Percentiles rank a stretch among this genome's conserved stretches.
phyloP scores from a whole-genome alignment of 2,888 invertebrate species.

The Cataglyphis altisquamis region DNA sequence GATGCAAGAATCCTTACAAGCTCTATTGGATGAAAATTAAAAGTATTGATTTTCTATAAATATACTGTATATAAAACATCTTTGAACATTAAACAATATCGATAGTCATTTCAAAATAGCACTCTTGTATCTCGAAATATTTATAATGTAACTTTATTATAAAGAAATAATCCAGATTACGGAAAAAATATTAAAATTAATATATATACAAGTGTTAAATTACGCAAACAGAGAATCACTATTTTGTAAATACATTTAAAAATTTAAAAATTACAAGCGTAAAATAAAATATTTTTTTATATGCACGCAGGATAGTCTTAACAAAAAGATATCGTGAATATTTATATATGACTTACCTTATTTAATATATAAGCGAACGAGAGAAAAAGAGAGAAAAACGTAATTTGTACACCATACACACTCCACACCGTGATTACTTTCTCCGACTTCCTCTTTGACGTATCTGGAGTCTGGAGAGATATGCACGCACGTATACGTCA shows the following conservation, averaged over 20 bases:
- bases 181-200: neutral
- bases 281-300: neutral
- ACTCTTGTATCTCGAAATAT: neutral
- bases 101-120: conserved; percentile 32
- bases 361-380: neutral
- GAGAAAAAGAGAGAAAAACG: neutral
- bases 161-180: neutral
- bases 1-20: conserved; percentile 59
- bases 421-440: conserved; percentile 13
- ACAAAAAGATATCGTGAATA: neutral
- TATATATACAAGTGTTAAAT: neutral
- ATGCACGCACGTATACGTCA: neutral
- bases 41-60: conserved; percentile 53
- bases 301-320: neutral
- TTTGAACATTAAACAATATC: conserved; percentile 23
- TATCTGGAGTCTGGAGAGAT: no score
- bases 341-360: conserved; percentile 9
- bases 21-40: conserved; percentile 58
- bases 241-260: neutral
- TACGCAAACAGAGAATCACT: neutral
- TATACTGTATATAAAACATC: conserved; percentile 12
- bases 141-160: conserved; percentile 20
- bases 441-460: conserved; percentile 1
- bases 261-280: neutral
- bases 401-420: neutral